Conservation (phyloP, 2,888 invertebrate species). For the Nemotelus pantherinus region DNA sequence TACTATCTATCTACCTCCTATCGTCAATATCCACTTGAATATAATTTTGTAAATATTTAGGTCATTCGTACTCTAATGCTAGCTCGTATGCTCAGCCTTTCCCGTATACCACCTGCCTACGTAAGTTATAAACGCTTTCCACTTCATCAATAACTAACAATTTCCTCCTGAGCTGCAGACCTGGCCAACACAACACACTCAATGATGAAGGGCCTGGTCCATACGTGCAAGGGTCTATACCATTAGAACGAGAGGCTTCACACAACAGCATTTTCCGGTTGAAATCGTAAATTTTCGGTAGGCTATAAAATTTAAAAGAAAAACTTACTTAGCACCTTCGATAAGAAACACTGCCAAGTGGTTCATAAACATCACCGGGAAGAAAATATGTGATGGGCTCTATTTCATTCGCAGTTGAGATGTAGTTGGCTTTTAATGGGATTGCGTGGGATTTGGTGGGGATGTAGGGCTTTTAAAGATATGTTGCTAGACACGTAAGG, state of each 20-base stretch:
- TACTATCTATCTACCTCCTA: neutral
- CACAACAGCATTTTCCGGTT: conserved; percentile 13
- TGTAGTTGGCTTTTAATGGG: conserved; percentile 22
- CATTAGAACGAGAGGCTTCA: neutral
- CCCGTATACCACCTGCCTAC: neutral
- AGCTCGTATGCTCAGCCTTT: neutral
- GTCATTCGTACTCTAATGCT: neutral
- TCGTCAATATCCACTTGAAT: too few relatives aligned
- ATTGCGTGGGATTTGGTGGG: neutral
- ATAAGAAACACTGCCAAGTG: conserved; percentile 15
- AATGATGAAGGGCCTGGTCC: too few relatives aligned
- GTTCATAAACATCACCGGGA: conserved; percentile 26
- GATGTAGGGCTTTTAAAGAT: too few relatives aligned
- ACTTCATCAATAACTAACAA: conserved; percentile 13
- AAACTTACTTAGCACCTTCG: conserved; percentile 34
- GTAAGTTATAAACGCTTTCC: neutral
- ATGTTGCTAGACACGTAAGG: too few relatives aligned
- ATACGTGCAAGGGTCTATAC: neutral
- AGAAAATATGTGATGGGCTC: conserved; percentile 16
- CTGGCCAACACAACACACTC: too few relatives aligned
- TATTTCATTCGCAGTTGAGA: neutral
- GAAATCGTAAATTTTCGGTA: conserved; percentile 13
- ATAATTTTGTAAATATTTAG: neutral
- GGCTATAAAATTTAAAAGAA: conserved; percentile 9
- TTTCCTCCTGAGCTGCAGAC: neutral